These are phyloP conservation scores for Leptothorax acervorum DNA, from an alignment of 2,888 invertebrate genomes.

Conservation along the genomic window DNA sequence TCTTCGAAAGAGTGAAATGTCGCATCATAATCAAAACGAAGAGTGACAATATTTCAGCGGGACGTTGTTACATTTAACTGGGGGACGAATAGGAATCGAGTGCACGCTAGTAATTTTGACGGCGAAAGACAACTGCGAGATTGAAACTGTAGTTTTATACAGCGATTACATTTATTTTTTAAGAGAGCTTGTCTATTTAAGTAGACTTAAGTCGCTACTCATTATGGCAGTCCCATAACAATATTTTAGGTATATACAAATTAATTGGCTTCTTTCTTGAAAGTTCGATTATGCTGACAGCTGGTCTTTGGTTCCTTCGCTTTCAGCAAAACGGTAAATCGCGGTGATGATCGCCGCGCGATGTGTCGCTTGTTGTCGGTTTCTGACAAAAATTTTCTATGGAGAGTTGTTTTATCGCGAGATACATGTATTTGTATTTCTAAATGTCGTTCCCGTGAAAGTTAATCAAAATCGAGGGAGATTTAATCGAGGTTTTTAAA, in stretches of 20 bases:
- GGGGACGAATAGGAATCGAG: neutral
- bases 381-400: neutral
- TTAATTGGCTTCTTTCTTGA: conserved; percentile 30
- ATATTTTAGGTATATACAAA: neutral
- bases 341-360: neutral
- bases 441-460: conserved; percentile 2
- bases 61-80: conserved; percentile 28
- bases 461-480: neutral
- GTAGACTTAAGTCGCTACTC: conserved; percentile 34
- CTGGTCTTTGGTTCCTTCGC: conserved; percentile 4
- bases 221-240: conserved; percentile 22
- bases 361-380: neutral
- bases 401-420: neutral
- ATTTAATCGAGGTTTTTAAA: neutral
- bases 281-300: conserved; percentile 40
- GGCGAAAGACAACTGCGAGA: neutral
- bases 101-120: neutral
- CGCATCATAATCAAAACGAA: conserved; percentile 46
- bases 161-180: conserved; percentile 43
- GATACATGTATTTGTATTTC: conserved; percentile 23
- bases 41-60: conserved; percentile 34
- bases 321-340: conserved; percentile 8
- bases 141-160: conserved; percentile 42
- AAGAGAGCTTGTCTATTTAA: conserved; percentile 43
- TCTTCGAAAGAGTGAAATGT: neutral